Conservation (phyloP, 2,797 vertebrate species). For the Enteromius unitaeniatus region DNA sequence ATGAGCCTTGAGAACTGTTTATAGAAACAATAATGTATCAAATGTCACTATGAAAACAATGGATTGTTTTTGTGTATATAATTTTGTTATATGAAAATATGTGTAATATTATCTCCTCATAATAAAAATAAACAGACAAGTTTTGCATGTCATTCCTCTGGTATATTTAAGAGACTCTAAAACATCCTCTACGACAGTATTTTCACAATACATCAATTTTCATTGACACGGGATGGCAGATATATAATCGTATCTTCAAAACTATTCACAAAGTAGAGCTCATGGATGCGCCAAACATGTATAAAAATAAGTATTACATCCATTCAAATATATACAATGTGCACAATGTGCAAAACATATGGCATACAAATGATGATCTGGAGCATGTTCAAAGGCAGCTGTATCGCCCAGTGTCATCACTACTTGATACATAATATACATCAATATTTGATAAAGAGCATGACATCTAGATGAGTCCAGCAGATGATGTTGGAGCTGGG, state of each 20-base stretch:
- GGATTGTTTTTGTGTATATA: background rate
- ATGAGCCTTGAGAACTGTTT: background rate
- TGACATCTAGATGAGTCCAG: slow-evolving; percentile 37
- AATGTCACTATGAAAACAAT: slow-evolving; percentile 1
- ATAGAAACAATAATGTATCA: background rate
- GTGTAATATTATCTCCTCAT: background rate
- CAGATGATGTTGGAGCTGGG: background rate
- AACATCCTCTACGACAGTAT: slow-evolving; percentile 58
- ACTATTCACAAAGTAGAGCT: slow-evolving; percentile 97
- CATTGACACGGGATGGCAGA: slow-evolving; percentile 92
- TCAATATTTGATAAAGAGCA: slow-evolving; percentile 50
- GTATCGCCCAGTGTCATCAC: slow-evolving; percentile 49
- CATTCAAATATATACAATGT: slow-evolving; percentile 87
- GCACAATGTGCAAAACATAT: slow-evolving; percentile 98
- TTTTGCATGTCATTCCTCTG: slow-evolving; percentile 54
- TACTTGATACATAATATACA: slow-evolving; percentile 50
- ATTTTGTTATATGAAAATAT: background rate
- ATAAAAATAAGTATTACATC: slow-evolving; percentile 96
- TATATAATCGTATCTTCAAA: slow-evolving; percentile 86
- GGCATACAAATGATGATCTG: slow-evolving; percentile 82
- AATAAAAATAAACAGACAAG: slow-evolving; percentile 41
- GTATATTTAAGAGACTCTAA: slow-evolving; percentile 59
- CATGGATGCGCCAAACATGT: slow-evolving; percentile 92
- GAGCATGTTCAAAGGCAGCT: slow-evolving; percentile 45
- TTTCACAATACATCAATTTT: slow-evolving; percentile 82